A percentile compares a stretch with the other conserved stretches of the same genome.
These are phyloP conservation scores for Osmerus mordax DNA, from an alignment of 2,113 vertebrate species.

Conservation along the genomic window DNA sequence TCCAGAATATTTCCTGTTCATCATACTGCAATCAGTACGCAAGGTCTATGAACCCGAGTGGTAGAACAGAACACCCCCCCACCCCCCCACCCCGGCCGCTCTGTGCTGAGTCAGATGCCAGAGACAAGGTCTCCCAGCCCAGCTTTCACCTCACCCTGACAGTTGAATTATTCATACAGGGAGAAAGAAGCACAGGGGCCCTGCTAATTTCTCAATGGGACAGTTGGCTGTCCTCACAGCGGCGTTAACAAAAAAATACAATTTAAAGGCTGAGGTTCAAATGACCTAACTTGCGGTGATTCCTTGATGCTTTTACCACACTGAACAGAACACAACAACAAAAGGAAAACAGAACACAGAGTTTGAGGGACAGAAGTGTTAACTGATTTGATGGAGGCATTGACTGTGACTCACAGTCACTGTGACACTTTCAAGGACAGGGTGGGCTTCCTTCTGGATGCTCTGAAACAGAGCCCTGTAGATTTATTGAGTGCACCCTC, in stretches of 20 bases:
- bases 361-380: slow-evolving; percentile 27
- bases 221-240: slow-evolving; percentile 65
- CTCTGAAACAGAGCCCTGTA: slow-evolving; percentile 52
- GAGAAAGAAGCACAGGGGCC: slow-evolving; percentile 54
- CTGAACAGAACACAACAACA: slow-evolving; percentile 42
- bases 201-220: slow-evolving; percentile 72
- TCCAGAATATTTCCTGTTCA: slow-evolving; percentile 4
- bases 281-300: slow-evolving; percentile 41
- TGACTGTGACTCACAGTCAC: slow-evolving; percentile 3
- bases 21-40: slow-evolving; percentile 7
- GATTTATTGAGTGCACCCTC: slow-evolving; percentile 66
- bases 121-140: slow-evolving; percentile 57
- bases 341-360: slow-evolving; percentile 32
- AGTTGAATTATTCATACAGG: slow-evolving; percentile 71
- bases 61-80: slow-evolving; percentile 38
- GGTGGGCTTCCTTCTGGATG: slow-evolving; percentile 38
- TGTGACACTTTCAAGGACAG: slow-evolving; percentile 58
- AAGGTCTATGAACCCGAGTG: slow-evolving; percentile 23
- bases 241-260: slow-evolving; percentile 34
- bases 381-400: slow-evolving; percentile 42
- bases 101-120: slow-evolving; percentile 65
- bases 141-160: slow-evolving; percentile 60
- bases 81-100: slow-evolving; percentile 54
- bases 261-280: slow-evolving; percentile 27
- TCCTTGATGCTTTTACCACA: slow-evolving; percentile 45